phyloP scores from a whole-genome alignment of 2,113 vertebrate genomes.

The Podarcis cretensis region DNA sequence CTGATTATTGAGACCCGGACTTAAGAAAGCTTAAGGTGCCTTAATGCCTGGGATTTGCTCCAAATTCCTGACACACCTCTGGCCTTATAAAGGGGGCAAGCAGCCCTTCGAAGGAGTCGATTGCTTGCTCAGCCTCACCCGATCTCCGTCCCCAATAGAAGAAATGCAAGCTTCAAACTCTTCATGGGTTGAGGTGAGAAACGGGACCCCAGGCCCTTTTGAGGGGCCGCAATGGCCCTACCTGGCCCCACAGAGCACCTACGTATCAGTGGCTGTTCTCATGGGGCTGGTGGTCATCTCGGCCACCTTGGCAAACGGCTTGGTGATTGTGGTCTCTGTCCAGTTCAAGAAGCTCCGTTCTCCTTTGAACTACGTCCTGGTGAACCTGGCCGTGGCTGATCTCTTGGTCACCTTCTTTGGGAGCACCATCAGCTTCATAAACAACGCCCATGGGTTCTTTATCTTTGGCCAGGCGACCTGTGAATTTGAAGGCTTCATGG shows the following conservation, averaged over 20 bases:
- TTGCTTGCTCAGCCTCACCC: neutral
- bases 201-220: conserved; percentile 29
- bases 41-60: conserved; percentile 38
- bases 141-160: neutral
- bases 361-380: conserved; percentile 69
- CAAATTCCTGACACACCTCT: neutral
- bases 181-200: neutral
- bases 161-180: conserved; percentile 18
- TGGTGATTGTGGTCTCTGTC: conserved; percentile 65
- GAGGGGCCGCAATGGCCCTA: conserved; percentile 74
- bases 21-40: conserved; percentile 63
- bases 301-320: conserved; percentile 30
- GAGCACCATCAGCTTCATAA: conserved; percentile 71
- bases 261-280: conserved; percentile 48
- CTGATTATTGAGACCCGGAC: conserved; percentile 58
- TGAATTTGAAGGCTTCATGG: conserved; percentile 75
- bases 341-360: conserved; percentile 62
- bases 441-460: conserved; percentile 69
- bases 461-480: conserved; percentile 27
- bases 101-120: neutral
- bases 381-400: conserved; percentile 69
- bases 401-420: conserved; percentile 71
- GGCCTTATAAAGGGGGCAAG: conserved; percentile 54
- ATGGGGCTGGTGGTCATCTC: conserved; percentile 59
- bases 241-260: conserved; percentile 42